These are phyloP conservation scores for Aldabrachelys gigantea DNA, from an alignment of 2,113 vertebrate species.

Conservation along the genomic window DNA sequence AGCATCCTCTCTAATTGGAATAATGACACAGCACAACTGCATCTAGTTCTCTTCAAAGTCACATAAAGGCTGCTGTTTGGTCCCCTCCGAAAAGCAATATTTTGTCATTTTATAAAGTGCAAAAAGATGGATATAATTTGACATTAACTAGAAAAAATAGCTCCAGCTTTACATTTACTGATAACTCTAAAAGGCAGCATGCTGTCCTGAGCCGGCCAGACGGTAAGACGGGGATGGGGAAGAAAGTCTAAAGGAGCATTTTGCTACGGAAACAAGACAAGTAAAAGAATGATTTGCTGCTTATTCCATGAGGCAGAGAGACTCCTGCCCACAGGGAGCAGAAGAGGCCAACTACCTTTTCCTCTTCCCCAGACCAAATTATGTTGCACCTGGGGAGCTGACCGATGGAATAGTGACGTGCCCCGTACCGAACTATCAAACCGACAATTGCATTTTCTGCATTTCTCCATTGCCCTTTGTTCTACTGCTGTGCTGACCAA, in stretches of 20 bases:
- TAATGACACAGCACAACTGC: background rate
- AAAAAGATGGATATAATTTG: background rate
- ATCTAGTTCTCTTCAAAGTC: background rate
- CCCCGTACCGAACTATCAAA: background rate
- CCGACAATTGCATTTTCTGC: background rate
- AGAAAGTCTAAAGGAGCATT: too few species aligned
- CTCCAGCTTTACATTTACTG: background rate
- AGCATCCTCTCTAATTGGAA: background rate
- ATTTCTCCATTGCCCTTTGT: background rate
- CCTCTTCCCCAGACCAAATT: background rate
- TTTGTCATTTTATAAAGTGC: background rate
- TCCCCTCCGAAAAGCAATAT: background rate
- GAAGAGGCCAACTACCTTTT: background rate
- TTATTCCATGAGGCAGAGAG: constrained; percentile 1
- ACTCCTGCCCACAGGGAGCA: background rate
- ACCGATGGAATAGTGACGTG: background rate
- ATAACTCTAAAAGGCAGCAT: too few species aligned
- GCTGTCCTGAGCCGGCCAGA: too few species aligned
- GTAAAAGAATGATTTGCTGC: background rate
- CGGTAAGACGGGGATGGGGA: too few species aligned
- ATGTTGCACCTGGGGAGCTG: background rate
- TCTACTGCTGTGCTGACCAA: background rate
- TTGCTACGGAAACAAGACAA: too few species aligned
- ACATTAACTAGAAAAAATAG: background rate
- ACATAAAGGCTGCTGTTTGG: background rate